A percentile compares a stretch with the other conserved stretches of the same genome.
Evolutionary conservation across 2,797 vertebrate genomes (phyloP).

Genomic region (Erpetoichthys calabaricus): DNA sequence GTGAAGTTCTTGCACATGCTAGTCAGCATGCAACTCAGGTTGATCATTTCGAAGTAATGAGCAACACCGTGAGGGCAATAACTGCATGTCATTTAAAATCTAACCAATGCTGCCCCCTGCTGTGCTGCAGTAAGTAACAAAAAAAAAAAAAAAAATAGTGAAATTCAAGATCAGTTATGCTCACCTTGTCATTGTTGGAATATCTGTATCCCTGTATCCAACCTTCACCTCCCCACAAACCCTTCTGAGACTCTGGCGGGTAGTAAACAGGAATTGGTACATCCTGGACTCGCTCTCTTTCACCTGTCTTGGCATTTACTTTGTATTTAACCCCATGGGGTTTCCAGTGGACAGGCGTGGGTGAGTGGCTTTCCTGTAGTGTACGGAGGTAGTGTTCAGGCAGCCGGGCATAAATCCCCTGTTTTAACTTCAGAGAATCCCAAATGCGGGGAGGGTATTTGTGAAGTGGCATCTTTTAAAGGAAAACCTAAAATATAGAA

Average conservation of each 20-base stretch:
- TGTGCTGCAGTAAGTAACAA: no score
- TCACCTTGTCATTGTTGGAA: constrained; percentile 71
- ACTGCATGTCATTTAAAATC: no score
- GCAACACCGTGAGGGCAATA: no score
- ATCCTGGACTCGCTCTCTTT: constrained; percentile 69
- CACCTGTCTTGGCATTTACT: constrained; percentile 51
- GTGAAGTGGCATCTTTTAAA: constrained; percentile 62
- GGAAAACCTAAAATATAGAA: no score
- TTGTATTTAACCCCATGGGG: constrained; percentile 54
- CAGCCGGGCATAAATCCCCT: constrained; percentile 71
- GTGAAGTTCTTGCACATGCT: no score
- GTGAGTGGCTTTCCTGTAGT: constrained; percentile 38
- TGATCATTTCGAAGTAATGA: no score
- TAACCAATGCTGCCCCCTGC: no score
- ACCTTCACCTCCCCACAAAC: constrained; percentile 89
- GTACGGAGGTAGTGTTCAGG: constrained; percentile 68
- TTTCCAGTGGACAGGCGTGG: constrained; percentile 68
- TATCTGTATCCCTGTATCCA: constrained; percentile 72
- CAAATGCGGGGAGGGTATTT: constrained; percentile 60
- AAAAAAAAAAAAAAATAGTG: no score
- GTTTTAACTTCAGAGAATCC: constrained; percentile 54
- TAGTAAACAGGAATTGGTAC: constrained; percentile 62
- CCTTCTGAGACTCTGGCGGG: constrained; percentile 62
- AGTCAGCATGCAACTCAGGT: no score
- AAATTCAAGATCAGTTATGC: constrained; percentile 4